These are phyloP conservation scores for Aldrovandia affinis DNA, from an alignment of 2,797 vertebrate species.

Conservation along the genomic window DNA sequence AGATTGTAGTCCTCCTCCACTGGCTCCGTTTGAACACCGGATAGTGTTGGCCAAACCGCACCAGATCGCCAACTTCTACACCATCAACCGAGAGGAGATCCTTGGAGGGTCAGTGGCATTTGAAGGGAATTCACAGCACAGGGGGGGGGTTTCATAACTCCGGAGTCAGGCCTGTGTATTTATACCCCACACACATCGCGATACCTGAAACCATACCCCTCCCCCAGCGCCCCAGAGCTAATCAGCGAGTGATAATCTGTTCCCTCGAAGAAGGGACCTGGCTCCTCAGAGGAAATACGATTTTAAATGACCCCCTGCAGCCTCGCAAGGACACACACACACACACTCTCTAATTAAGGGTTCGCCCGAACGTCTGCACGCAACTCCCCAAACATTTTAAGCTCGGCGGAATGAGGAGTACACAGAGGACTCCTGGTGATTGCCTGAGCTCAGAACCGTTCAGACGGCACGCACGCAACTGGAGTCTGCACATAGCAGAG, in stretches of 20 bases:
- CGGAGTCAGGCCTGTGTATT: conserved; percentile 36
- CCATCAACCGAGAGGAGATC: conserved; percentile 84
- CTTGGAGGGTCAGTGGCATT: conserved; percentile 88
- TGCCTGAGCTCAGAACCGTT: no score
- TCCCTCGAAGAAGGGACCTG: conserved; percentile 10
- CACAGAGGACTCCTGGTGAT: no score
- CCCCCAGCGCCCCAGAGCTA: conserved; percentile 10
- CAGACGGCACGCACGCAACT: no score
- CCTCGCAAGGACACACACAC: no score
- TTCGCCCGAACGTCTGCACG: no score
- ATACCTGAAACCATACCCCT: conserved; percentile 27
- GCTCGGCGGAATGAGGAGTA: background rate
- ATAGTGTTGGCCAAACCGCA: conserved; percentile 86
- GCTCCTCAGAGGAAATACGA: conserved; percentile 30
- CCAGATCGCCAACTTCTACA: conserved; percentile 82
- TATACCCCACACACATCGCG: conserved; percentile 23
- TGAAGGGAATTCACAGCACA: no score
- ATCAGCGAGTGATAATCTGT: conserved; percentile 31
- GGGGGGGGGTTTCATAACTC: conserved; percentile 14
- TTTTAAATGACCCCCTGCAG: conserved; percentile 25
- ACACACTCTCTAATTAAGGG: no score
- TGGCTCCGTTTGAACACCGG: conserved; percentile 91
- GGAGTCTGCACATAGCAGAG: no score
- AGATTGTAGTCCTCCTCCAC: conserved; percentile 79
- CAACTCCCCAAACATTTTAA: background rate